These are phyloP conservation scores for Drosophila ustulata DNA, from an alignment of 2,888 invertebrate species.

Conservation along the genomic window DNA sequence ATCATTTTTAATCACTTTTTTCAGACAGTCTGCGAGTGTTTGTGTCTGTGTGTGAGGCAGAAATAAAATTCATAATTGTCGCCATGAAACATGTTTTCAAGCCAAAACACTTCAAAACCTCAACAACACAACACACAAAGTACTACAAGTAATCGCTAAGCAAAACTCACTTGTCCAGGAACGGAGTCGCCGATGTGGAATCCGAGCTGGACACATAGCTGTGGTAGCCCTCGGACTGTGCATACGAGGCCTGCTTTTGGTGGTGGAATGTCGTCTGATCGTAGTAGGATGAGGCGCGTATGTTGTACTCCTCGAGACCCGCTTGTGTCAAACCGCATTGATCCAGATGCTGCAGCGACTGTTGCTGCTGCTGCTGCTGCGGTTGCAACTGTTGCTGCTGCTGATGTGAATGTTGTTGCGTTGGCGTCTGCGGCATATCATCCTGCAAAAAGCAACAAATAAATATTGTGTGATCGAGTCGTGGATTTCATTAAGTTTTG, in stretches of 20 bases:
- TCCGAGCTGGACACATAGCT: slow-evolving; percentile 92
- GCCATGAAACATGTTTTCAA: slow-evolving; percentile 58
- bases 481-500: slow-evolving; percentile 35
- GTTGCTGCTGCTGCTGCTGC: slow-evolving; percentile 38
- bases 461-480: slow-evolving; percentile 24
- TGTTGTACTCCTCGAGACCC: slow-evolving; percentile 90
- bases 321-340: slow-evolving; percentile 87
- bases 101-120: slow-evolving; percentile 5
- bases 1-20: slow-evolving; percentile 72
- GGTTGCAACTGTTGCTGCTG: slow-evolving; percentile 25
- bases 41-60: slow-evolving; percentile 13
- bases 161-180: slow-evolving; percentile 88
- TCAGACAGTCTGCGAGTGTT: slow-evolving; percentile 19
- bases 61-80: slow-evolving; percentile 72
- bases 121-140: not conserved
- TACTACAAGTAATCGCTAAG: not conserved
- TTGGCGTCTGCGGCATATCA: slow-evolving; percentile 74
- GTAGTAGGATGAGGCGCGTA: slow-evolving; percentile 87
- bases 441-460: slow-evolving; percentile 76
- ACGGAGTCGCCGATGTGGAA: slow-evolving; percentile 91
- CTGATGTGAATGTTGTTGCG: slow-evolving; percentile 52
- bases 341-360: slow-evolving; percentile 68
- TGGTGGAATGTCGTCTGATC: slow-evolving; percentile 87
- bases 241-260: slow-evolving; percentile 91
- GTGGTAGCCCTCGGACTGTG: slow-evolving; percentile 92